Conservation (phyloP, 1,140 invertebrate species). For the Drosophila repletoides region DNA sequence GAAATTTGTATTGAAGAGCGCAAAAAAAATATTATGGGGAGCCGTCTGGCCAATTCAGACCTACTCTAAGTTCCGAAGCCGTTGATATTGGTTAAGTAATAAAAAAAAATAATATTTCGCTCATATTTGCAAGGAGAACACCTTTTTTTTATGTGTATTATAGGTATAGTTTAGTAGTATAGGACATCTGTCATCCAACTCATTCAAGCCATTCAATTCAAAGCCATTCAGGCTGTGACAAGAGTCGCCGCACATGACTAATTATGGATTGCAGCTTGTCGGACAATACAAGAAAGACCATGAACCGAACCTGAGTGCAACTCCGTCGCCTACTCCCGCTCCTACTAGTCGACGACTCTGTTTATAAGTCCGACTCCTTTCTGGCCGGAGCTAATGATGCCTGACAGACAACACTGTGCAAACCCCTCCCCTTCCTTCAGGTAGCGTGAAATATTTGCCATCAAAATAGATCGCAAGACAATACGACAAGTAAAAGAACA, state of each 20-base stretch:
- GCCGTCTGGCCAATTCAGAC: too few species aligned
- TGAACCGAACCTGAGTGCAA: conserved; percentile 19
- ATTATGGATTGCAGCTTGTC: conserved; percentile 68
- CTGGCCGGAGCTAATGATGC: conserved; percentile 65
- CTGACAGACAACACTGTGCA: conserved; percentile 56
- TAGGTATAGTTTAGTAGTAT: too few species aligned
- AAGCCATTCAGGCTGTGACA: conserved; percentile 23
- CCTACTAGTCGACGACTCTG: too few species aligned
- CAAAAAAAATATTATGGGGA: too few species aligned
- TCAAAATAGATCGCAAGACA: conserved; percentile 70
- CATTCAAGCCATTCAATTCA: conserved; percentile 19
- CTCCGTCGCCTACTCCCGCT: background rate
- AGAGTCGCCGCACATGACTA: conserved; percentile 73
- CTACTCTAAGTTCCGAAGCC: too few species aligned
- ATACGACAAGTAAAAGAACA: too few species aligned
- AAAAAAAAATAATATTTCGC: too few species aligned
- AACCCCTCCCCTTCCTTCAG: conserved; percentile 29
- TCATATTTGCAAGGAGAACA: too few species aligned
- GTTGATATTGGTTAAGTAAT: too few species aligned
- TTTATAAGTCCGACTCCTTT: conserved; percentile 30
- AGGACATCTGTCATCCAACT: conserved; percentile 70
- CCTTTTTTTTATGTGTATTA: too few species aligned
- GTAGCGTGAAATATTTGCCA: conserved; percentile 77
- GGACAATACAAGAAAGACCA: conserved; percentile 14
- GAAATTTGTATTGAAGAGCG: too few species aligned